Evolutionary conservation across 1,140 invertebrate species (phyloP).

Genomic region (Macrocentrus cingulum): DNA sequence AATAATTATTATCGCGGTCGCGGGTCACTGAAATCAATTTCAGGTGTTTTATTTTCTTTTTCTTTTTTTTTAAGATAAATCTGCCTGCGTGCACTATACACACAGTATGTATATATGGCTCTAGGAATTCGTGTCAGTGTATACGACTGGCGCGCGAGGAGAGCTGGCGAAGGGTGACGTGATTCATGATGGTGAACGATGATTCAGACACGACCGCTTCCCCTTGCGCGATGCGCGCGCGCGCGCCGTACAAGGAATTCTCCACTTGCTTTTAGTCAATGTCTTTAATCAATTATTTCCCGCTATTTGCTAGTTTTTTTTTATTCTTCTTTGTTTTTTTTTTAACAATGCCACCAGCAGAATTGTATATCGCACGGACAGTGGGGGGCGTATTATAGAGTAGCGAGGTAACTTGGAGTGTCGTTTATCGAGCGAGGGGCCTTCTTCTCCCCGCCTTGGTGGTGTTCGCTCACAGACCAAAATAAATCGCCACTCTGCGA

Average conservation of each 20-base stretch:
- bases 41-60: no score
- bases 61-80: no score
- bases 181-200: constrained; percentile 40
- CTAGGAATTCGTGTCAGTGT: neutral
- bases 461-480: neutral
- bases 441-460: no score
- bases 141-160: constrained; percentile 5
- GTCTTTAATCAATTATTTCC: constrained; percentile 10
- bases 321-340: neutral
- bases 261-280: neutral
- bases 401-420: neutral
- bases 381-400: no score
- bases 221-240: neutral
- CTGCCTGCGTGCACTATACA: no score
- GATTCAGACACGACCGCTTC: constrained; percentile 32
- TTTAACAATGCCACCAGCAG: no score
- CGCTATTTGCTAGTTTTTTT: neutral
- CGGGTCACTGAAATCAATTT: no score
- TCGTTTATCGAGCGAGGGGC: constrained; percentile 35
- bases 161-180: constrained; percentile 36
- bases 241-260: neutral
- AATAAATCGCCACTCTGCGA: neutral
- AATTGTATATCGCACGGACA: no score
- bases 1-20: no score
- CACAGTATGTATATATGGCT: neutral